Conservation (phyloP, 1,140 invertebrate genomes). For the Littorina saxatilis region DNA sequence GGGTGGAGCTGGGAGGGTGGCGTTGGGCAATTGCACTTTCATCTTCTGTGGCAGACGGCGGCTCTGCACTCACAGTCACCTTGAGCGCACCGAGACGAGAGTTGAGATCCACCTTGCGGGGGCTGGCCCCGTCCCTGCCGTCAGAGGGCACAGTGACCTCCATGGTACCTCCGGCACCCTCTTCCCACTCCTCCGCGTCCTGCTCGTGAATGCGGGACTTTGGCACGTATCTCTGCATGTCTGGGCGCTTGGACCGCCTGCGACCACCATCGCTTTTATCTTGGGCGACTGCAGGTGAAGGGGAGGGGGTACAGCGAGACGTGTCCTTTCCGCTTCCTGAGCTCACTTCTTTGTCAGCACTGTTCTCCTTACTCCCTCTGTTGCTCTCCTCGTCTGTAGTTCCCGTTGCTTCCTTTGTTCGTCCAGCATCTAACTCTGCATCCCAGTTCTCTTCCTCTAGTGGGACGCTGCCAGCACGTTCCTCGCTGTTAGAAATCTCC, state of each 20-base stretch:
- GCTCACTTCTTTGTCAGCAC: slow-evolving; percentile 31
- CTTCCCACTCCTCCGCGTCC: too few relatives aligned
- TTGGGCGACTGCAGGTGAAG: neutral
- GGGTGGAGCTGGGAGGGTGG: neutral
- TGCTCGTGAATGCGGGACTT: slow-evolving; percentile 57
- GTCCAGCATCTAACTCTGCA: slow-evolving; percentile 2
- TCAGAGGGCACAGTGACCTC: neutral
- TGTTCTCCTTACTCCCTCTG: slow-evolving; percentile 58
- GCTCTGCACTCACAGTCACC: slow-evolving; percentile 22
- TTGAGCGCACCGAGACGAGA: slow-evolving; percentile 21
- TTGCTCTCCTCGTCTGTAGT: slow-evolving; percentile 49
- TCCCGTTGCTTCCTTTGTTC: neutral
- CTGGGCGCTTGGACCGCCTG: slow-evolving; percentile 61
- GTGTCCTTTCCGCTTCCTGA: slow-evolving; percentile 36
- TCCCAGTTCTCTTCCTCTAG: slow-evolving; percentile 52
- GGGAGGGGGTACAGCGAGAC: neutral
- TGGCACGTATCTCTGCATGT: slow-evolving; percentile 70
- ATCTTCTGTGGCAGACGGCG: neutral
- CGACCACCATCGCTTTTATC: slow-evolving; percentile 42
- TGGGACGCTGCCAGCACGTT: neutral
- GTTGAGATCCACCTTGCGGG: slow-evolving; percentile 47
- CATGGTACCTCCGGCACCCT: too few relatives aligned
- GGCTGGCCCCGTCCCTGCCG: neutral
- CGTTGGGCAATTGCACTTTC: too few relatives aligned
- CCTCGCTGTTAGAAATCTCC: slow-evolving; percentile 20